Conservation (phyloP, 2,888 invertebrate genomes). For the Mythimna ferrago region DNA sequence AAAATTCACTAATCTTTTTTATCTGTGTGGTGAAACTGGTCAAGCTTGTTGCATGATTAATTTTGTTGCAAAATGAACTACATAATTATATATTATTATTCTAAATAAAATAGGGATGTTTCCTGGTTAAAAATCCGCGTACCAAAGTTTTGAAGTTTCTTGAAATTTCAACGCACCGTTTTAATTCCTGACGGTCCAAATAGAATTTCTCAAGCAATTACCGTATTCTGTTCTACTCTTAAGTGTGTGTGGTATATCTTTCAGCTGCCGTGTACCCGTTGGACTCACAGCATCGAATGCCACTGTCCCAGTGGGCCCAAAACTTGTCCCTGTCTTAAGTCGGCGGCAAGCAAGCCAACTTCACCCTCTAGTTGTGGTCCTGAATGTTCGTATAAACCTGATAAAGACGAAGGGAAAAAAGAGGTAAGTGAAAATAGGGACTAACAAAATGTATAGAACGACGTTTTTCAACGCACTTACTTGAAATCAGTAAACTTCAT, state of each 20-base stretch:
- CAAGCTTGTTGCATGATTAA: not conserved
- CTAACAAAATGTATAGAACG: no score
- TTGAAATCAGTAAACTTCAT: no score
- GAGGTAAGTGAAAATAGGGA: conserved; percentile 57
- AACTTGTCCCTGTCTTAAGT: conserved; percentile 75
- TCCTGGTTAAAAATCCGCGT: no score
- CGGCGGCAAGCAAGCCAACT: conserved; percentile 70
- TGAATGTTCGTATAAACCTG: not conserved
- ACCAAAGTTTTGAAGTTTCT: no score
- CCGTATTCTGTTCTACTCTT: not conserved
- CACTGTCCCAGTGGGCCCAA: conserved; percentile 83
- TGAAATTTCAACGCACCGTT: no score
- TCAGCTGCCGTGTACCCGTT: conserved; percentile 80
- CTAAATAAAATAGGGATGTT: no score
- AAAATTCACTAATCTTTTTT: no score
- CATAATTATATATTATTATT: not conserved
- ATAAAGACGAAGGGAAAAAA: conserved; percentile 62
- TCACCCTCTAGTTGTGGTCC: conserved; percentile 70
- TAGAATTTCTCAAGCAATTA: no score
- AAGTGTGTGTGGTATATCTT: not conserved
- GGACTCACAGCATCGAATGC: conserved; percentile 80
- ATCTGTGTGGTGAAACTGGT: not conserved
- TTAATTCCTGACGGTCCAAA: no score
- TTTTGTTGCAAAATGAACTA: not conserved
- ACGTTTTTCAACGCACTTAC: no score